A percentile compares a stretch with the other conserved stretches of the same genome.
phyloP scores from a whole-genome alignment of 2,888 invertebrate genomes.

The Rutpela maculata region DNA sequence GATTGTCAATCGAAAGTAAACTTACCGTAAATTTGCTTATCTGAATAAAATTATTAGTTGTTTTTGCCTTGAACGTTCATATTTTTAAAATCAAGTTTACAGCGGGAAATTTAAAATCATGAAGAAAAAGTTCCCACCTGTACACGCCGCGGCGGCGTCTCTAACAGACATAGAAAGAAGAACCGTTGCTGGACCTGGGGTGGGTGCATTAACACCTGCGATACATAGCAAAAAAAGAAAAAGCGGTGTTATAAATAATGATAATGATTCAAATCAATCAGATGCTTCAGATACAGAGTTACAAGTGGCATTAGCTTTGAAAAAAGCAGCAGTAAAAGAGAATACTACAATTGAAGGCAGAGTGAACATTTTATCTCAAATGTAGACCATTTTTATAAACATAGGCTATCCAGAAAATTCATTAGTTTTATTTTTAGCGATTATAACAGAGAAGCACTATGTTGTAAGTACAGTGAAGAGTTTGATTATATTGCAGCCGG shows the following conservation, averaged over 20 bases:
- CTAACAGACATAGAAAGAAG: background rate
- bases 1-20: constrained; percentile 39
- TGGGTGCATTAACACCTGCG: background rate
- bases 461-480: constrained; percentile 77
- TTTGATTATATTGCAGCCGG: constrained; percentile 78
- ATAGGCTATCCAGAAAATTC: background rate
- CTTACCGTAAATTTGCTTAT: constrained; percentile 53
- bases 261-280: background rate
- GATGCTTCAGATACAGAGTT: constrained; percentile 1
- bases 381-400: constrained; percentile 54
- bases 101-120: constrained; percentile 48
- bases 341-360: constrained; percentile 61
- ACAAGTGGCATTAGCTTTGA: constrained; percentile 14
- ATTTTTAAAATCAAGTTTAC: constrained; percentile 48
- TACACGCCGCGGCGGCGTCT: background rate
- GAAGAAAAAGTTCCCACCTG: constrained; percentile 5
- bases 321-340: constrained; percentile 58
- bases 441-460: constrained; percentile 57
- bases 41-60: constrained; percentile 51
- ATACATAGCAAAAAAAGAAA: background rate
- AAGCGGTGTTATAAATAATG: background rate
- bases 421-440: constrained; percentile 50
- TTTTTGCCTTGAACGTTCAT: constrained; percentile 50
- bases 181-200: background rate
- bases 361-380: constrained; percentile 61